Evolutionary conservation across 2,113 vertebrate species (phyloP).

Genomic region (Eupsittula cactorum): DNA sequence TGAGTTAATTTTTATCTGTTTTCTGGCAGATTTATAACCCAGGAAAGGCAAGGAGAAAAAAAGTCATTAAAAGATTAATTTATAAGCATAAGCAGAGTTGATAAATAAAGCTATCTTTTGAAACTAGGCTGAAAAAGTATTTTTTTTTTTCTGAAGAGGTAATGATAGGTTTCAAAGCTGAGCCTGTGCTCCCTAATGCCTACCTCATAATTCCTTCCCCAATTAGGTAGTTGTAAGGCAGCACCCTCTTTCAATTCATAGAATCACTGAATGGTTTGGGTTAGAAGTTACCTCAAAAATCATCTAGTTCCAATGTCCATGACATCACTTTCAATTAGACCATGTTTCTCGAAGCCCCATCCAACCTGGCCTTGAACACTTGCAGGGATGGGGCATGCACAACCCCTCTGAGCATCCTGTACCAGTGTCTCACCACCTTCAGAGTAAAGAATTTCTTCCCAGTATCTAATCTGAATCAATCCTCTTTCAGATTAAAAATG

Average conservation of each 20-base stretch:
- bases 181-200: not conserved
- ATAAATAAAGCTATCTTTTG: conserved; percentile 18
- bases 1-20: not conserved
- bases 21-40: not conserved
- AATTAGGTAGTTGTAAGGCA: conserved; percentile 5
- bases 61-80: conserved; percentile 46
- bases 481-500: not conserved
- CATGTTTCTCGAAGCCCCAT: not conserved
- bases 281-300: not conserved
- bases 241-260: not conserved
- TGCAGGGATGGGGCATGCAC: not conserved
- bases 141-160: not conserved
- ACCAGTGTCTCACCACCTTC: not conserved
- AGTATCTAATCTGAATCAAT: not conserved
- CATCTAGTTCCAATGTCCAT: not conserved
- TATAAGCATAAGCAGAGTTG: conserved; percentile 24
- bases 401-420: not conserved
- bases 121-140: not conserved
- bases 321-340: not conserved
- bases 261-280: not conserved
- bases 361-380: not conserved
- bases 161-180: conserved; percentile 19
- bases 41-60: not conserved
- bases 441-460: not conserved
- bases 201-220: not conserved